Base-by-base conservation (phyloP, 2,888 invertebrate genomes). In the Drosophila meridiana region DNA sequence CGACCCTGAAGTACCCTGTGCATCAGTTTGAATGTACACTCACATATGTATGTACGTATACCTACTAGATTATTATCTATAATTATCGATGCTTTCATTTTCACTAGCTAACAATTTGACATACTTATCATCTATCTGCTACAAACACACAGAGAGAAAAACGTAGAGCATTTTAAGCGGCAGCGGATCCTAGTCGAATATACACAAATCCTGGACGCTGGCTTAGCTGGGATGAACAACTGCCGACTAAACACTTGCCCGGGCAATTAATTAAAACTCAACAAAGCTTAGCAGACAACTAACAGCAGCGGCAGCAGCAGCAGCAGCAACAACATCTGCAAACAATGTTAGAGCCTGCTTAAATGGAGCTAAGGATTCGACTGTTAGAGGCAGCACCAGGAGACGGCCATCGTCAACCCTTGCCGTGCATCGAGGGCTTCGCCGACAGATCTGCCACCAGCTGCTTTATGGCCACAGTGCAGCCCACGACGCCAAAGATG, bases 201-300 rank as follows among this genome's bases (percentile, higher is more conserved):
- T 52, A 50, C 34, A 68, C 56, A 65, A 26, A 26, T 30, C 50
- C 43, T 30, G 48, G 61, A 50, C 42, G 40, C 34, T 38, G 58
- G 81, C 70, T 83, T 73, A 73, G 59, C 65, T 38, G 61, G 67
- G 64, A 65, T 74, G 59, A 74, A 68, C 47, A 43, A 40, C 67
- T 64, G 53, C 53, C 30, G 63, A 69, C 73, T 36, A 71, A 81
- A 69, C 72, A 83, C 74, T 81, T 69, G 68, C 61, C 69, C 64
- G 73, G 70, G 73, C 83, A 88, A 88, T 89, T 91, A 92, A 92
- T 92, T 92, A 89, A 91, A 90, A 83, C 73, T 74, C 76, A 85
- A 82, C 83, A 79, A 90, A 70, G 73, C 74, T 58, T 59, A 52
- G 52, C 64, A 48, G 40, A 32, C 50, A 61, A 36, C 38, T 28